Conservation (phyloP, 1,140 invertebrate species). For the Dendrolimus kikuchii region DNA sequence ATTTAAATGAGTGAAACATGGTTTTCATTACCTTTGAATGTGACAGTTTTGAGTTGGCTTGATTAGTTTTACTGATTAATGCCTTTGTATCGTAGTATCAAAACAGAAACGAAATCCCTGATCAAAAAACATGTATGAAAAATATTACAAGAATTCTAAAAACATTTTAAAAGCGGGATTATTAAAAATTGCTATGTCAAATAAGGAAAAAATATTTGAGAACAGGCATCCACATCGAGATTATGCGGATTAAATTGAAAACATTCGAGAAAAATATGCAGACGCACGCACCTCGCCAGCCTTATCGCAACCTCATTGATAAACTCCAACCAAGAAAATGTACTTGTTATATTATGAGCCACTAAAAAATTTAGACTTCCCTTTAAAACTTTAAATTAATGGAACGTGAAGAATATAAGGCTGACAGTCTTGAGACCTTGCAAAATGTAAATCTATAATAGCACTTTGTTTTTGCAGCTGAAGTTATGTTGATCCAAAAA, state of each 20-base stretch:
- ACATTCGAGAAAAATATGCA: constrained; percentile 42
- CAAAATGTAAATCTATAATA: too few species aligned
- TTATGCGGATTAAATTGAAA: constrained; percentile 41
- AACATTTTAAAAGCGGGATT: constrained; percentile 4
- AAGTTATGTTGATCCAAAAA: too few species aligned
- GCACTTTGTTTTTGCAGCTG: too few species aligned
- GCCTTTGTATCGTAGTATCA: too few species aligned
- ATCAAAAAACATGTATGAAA: too few species aligned
- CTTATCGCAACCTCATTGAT: constrained; percentile 40
- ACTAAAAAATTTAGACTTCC: not conserved
- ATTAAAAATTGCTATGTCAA: constrained; percentile 21
- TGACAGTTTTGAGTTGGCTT: too few species aligned
- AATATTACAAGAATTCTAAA: not conserved
- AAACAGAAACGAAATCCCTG: too few species aligned
- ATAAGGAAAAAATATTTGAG: constrained; percentile 34
- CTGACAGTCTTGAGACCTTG: too few species aligned
- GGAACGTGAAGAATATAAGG: not conserved
- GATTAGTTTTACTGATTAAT: too few species aligned
- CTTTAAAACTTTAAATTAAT: not conserved
- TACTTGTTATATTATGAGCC: constrained; percentile 10
- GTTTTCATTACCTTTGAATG: too few species aligned
- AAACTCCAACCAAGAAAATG: constrained; percentile 27
- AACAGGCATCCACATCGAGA: constrained; percentile 29
- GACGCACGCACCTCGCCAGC: constrained; percentile 29
- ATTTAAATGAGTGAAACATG: too few species aligned